phyloP scores from a whole-genome alignment of 2,888 invertebrate genomes.

The Malacosoma neustria region DNA sequence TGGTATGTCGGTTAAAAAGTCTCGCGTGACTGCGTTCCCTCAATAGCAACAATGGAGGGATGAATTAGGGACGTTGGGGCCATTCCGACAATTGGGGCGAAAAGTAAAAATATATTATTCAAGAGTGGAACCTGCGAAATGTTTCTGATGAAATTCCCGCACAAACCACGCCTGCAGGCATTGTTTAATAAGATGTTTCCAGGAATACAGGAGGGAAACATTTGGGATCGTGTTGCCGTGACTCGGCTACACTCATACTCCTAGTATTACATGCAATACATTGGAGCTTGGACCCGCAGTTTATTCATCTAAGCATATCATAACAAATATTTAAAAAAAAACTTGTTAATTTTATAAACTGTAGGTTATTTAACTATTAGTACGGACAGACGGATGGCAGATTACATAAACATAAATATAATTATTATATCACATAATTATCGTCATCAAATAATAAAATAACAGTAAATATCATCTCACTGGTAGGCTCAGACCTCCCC shows the following conservation, averaged over 20 bases:
- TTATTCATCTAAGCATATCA: no score
- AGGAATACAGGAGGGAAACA: background rate
- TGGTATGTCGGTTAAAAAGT: conserved; percentile 8
- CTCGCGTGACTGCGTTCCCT: conserved; percentile 22
- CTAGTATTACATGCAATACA: no score
- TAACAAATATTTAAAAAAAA: no score
- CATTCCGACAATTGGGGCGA: conserved; percentile 29
- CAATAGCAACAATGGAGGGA: conserved; percentile 24
- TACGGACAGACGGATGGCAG: no score
- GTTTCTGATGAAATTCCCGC: conserved; percentile 18
- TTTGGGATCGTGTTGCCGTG: background rate
- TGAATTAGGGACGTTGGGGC: conserved; percentile 26
- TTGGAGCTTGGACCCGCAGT: no score
- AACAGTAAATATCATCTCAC: no score
- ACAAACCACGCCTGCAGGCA: background rate
- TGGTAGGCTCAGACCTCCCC: no score
- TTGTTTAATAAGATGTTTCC: background rate
- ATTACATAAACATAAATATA: no score
- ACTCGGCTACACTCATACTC: background rate
- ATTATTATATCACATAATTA: no score
- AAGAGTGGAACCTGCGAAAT: conserved; percentile 20
- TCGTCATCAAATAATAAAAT: no score
- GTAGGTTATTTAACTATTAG: no score
- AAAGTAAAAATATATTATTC: conserved; percentile 38
- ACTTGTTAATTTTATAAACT: no score